Percentiles rank a stretch among this genome's conserved stretches.
Evolutionary conservation across 2,888 invertebrate genomes (phyloP).

Genomic region (Plagodis pulveraria): DNA sequence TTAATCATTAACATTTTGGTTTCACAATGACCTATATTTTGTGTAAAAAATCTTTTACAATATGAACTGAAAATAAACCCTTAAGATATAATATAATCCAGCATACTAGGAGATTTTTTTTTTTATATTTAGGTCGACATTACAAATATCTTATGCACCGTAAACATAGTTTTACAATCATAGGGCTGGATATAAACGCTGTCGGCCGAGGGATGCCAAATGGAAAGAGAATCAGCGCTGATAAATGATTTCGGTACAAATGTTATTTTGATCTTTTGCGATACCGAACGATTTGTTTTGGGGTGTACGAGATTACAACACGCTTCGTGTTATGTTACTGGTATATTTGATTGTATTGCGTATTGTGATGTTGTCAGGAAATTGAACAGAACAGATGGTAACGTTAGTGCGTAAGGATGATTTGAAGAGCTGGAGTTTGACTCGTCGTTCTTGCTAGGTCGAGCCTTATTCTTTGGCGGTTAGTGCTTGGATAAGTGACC

Average conservation of each 20-base stretch:
- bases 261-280: slow-evolving; percentile 80
- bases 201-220: slow-evolving; percentile 64
- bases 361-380: slow-evolving; percentile 14
- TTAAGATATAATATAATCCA: no score
- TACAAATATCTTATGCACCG: neutral
- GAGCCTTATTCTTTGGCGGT: no score
- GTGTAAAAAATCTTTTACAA: no score
- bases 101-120: no score
- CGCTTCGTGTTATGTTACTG: slow-evolving; percentile 44
- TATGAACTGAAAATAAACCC: no score
- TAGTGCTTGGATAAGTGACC: no score
- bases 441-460: no score
- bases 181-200: slow-evolving; percentile 47
- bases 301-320: slow-evolving; percentile 66
- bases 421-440: neutral
- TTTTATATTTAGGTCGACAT: no score
- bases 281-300: slow-evolving; percentile 73
- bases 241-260: slow-evolving; percentile 82
- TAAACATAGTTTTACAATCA: slow-evolving; percentile 30
- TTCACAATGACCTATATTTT: no score
- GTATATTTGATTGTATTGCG: slow-evolving; percentile 36
- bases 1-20: no score
- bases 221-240: slow-evolving; percentile 79
- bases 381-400: slow-evolving; percentile 1
- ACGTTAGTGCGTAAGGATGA: neutral